A percentile compares a stretch with the other conserved stretches of the same genome.
Evolutionary conservation across 1,140 invertebrate species (phyloP).

Genomic region (Hycleus phaleratus): DNA sequence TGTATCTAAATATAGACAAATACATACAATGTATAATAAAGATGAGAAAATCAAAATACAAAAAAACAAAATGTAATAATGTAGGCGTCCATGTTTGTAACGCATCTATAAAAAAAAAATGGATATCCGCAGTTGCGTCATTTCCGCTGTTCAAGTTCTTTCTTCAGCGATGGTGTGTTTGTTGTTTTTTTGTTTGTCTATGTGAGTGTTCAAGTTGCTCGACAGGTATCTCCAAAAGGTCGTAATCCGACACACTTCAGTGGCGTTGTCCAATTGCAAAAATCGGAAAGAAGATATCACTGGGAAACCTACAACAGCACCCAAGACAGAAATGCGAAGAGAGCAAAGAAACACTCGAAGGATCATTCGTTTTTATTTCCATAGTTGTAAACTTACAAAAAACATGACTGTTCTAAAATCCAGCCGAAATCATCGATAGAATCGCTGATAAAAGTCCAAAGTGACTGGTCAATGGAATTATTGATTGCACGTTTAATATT

Average conservation of each 20-base stretch:
- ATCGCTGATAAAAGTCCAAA: not conserved
- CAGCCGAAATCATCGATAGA: not conserved
- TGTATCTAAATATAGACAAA: not conserved
- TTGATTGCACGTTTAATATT: not conserved
- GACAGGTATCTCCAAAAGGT: slow-evolving; percentile 13
- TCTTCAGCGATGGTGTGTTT: too few species aligned
- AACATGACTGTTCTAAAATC: not conserved
- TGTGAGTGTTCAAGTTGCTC: not conserved
- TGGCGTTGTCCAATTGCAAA: slow-evolving; percentile 10
- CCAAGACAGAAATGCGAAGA: slow-evolving; percentile 7
- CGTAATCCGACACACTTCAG: slow-evolving; percentile 13
- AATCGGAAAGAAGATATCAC: slow-evolving; percentile 10
- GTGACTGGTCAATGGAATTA: not conserved
- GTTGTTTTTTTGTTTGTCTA: not conserved
- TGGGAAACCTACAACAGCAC: slow-evolving; percentile 1
- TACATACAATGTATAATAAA: too few species aligned
- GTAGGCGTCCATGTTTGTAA: slow-evolving; percentile 13
- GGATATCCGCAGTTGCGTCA: slow-evolving; percentile 24
- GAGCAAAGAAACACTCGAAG: not conserved
- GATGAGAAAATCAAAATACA: too few species aligned
- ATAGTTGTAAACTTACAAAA: not conserved
- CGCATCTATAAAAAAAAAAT: slow-evolving; percentile 17
- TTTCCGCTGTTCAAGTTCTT: slow-evolving; percentile 16
- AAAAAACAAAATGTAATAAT: not conserved
- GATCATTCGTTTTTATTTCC: slow-evolving; percentile 2